Evolutionary conservation across 2,113 vertebrate genomes (phyloP).

Genomic region (Bagarius yarrelli): DNA sequence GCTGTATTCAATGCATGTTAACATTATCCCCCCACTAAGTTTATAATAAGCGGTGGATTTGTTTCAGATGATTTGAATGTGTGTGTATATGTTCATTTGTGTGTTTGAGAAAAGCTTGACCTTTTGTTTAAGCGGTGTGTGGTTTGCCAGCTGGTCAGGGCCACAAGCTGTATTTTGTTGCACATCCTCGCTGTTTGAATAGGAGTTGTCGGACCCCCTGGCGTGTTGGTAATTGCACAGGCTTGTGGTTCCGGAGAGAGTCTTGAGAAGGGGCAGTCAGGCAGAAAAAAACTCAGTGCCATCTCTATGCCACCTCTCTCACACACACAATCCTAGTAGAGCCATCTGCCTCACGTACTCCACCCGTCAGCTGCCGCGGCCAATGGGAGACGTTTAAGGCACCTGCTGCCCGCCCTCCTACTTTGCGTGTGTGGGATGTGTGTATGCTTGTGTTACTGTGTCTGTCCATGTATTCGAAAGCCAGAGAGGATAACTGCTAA

Average conservation of each 20-base stretch:
- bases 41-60: conserved; percentile 44
- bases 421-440: conserved; percentile 57
- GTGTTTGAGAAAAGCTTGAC: conserved; percentile 58
- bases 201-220: conserved; percentile 89
- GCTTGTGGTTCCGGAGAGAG: conserved; percentile 85
- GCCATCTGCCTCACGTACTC: conserved; percentile 91
- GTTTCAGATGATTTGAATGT: conserved; percentile 56
- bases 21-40: not conserved
- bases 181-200: conserved; percentile 85
- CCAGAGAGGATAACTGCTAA: conserved; percentile 71
- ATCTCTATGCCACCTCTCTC: conserved; percentile 93
- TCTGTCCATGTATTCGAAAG: conserved; percentile 28
- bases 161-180: conserved; percentile 93
- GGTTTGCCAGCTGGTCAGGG: conserved; percentile 95
- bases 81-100: conserved; percentile 34
- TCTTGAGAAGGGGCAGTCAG: conserved; percentile 92
- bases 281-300: conserved; percentile 93
- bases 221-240: conserved; percentile 93
- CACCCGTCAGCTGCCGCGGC: conserved; percentile 87
- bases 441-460: conserved; percentile 28
- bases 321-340: conserved; percentile 85
- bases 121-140: conserved; percentile 85
- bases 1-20: not conserved
- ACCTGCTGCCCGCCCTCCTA: conserved; percentile 88
- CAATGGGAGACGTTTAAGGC: conserved; percentile 81